A percentile compares a stretch with the other conserved stretches of the same genome.
Evolutionary conservation across 1,140 invertebrate species (phyloP).

Genomic region (Drosophila subpulchrella): DNA sequence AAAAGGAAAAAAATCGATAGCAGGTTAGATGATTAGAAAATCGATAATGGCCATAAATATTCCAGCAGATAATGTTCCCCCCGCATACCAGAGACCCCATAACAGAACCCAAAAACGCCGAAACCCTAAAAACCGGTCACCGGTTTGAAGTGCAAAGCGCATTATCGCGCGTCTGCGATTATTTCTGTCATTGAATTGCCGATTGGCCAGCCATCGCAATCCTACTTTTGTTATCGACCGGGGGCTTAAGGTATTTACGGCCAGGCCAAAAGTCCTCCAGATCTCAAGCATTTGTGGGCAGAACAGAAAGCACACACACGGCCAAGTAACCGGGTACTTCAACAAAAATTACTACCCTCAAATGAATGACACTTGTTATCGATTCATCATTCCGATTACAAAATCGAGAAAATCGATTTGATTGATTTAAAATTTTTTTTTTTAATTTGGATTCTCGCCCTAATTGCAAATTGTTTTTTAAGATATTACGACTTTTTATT

Average conservation of each 20-base stretch:
- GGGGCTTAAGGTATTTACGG: slow-evolving; percentile 35
- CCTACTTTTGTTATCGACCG: slow-evolving; percentile 19
- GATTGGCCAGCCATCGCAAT: slow-evolving; percentile 8
- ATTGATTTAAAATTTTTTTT: too few relatives aligned
- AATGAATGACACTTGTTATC: neutral
- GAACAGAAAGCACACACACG: neutral
- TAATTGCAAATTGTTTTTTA: too few relatives aligned
- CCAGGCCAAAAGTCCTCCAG: slow-evolving; percentile 12
- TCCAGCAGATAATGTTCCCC: slow-evolving; percentile 35
- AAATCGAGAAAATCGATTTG: too few relatives aligned
- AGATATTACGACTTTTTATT: too few relatives aligned
- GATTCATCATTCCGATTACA: neutral
- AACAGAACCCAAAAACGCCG: neutral
- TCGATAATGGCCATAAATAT: slow-evolving; percentile 51
- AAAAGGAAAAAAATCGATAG: slow-evolving; percentile 11
- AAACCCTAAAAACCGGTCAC: slow-evolving; percentile 1
- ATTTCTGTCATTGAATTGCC: slow-evolving; percentile 38
- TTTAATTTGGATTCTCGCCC: too few relatives aligned
- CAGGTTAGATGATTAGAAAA: slow-evolving; percentile 48
- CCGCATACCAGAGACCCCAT: neutral
- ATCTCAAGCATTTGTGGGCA: neutral
- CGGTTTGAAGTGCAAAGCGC: slow-evolving; percentile 40
- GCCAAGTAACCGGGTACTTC: neutral
- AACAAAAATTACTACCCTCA: neutral
- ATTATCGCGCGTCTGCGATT: slow-evolving; percentile 39